phyloP scores from a whole-genome alignment of 2,113 vertebrate genomes.

The Onychostoma macrolepis region DNA sequence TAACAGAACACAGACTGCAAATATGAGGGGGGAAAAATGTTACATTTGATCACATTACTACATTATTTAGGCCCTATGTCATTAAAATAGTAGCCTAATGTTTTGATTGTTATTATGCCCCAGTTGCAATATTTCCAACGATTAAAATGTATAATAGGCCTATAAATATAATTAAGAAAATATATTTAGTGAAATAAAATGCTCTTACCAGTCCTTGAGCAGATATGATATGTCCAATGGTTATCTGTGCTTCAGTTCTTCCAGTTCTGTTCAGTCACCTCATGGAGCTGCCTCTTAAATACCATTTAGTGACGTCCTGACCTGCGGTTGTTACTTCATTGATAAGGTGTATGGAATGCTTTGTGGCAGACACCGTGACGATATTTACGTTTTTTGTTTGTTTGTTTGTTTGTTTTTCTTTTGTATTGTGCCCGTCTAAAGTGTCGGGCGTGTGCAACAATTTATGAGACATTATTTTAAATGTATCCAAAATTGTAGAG shows the following conservation, averaged over 20 bases:
- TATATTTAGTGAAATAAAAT: neutral
- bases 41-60: neutral
- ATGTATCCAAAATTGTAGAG: neutral
- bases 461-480: neutral
- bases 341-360: conserved; percentile 4
- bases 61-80: neutral
- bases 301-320: neutral
- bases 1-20: neutral
- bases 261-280: neutral
- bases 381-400: neutral
- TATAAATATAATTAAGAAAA: neutral
- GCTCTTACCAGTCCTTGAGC: neutral
- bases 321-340: neutral
- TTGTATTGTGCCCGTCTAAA: neutral
- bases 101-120: neutral
- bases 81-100: neutral
- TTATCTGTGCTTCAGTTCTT: neutral
- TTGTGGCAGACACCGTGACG: neutral
- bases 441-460: neutral
- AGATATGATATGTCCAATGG: neutral
- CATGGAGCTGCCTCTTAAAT: neutral
- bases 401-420: too few relatives aligned
- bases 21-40: neutral
- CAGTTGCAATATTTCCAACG: neutral
- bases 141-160: neutral